Evolutionary conservation across 2,797 vertebrate species (phyloP), one percentile per base, ranked within the genome.

Genomic region (Urosaurus nigricauda): DNA sequence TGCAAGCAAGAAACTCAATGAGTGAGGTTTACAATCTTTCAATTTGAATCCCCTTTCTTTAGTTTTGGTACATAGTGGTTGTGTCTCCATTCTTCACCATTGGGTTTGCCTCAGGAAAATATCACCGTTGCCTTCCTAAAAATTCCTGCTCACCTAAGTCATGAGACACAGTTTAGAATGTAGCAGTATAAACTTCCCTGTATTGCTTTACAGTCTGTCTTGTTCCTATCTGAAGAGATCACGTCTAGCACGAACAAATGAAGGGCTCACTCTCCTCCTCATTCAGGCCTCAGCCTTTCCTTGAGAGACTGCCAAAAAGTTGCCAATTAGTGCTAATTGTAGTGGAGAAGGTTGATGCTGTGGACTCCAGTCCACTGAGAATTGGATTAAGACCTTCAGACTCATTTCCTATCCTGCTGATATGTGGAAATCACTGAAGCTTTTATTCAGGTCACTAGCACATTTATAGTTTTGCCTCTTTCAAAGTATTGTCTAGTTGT

Each of bases 321-420:
- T 96, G 93, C 93, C 95, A 95, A 95, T 95, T 95, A 96, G 95
- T 93, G 87, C 88, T 95, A 96, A 95, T 95, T 94, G 95, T 94
- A 77, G 88, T 90, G 73, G 81, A 92, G 89, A 91, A 63, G 87
- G 83, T 95, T 93, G 94, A 94, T 95, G 94, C 90, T 94, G 92
- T 92, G 89, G 85, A 79, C 81, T 84, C 85, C 94, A 93, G 88
- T 87, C 90, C 86, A 82, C 90, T 88, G 93, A 90, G 95, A 96
- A 95, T 94, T 95, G 95, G 94, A 95, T 95, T 93, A 89, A 93
- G 93, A 94, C 84, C 90, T 93, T 84, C 91, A 94, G 90, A 94
- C 92, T 94, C 93, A 91, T 94, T 96, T 95, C 91, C 93, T 94
- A 83, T 81, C 83, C 89, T 88, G 90, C 83, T 29, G 94, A 89